Conservation (phyloP, 2,888 invertebrate genomes). For the Agriopis aurantiaria region DNA sequence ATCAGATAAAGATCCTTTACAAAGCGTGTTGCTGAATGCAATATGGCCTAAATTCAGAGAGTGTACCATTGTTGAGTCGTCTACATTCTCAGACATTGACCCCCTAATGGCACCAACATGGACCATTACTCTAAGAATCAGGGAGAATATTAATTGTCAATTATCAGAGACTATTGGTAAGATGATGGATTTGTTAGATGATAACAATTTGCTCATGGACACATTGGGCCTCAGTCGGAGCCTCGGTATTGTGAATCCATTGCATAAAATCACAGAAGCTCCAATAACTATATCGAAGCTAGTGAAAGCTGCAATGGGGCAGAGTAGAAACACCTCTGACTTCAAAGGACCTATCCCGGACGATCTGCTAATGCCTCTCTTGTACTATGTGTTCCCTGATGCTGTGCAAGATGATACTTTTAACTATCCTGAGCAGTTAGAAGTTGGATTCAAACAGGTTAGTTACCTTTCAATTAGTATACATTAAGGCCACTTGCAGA, state of each 20-base stretch:
- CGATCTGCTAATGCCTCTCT: constrained; percentile 90
- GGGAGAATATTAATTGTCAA: constrained; percentile 90
- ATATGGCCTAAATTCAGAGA: constrained; percentile 96
- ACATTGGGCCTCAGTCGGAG: constrained; percentile 79
- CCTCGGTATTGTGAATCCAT: constrained; percentile 85
- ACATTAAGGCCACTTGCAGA: too few species aligned
- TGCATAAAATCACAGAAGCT: constrained; percentile 92
- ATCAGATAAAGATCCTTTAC: constrained; percentile 92
- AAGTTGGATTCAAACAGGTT: constrained; percentile 80
- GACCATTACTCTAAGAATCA: constrained; percentile 89
- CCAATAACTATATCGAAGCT: constrained; percentile 89
- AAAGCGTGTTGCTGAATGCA: constrained; percentile 91
- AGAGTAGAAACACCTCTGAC: constrained; percentile 85
- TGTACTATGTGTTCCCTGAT: constrained; percentile 96
- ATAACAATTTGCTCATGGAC: constrained; percentile 79
- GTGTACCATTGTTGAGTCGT: constrained; percentile 94
- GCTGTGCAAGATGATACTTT: constrained; percentile 89
- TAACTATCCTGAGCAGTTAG: constrained; percentile 82
- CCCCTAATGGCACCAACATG: constrained; percentile 92
- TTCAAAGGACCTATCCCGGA: constrained; percentile 91
- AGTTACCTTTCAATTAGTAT: constrained; percentile 13
- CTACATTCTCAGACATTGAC: constrained; percentile 95
- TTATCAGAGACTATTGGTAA: constrained; percentile 91
- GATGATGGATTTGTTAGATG: constrained; percentile 89
- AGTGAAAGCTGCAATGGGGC: constrained; percentile 84